Base-by-base conservation (phyloP, 2,797 vertebrate genomes). In the Odontamblyopus lacepedii region DNA sequence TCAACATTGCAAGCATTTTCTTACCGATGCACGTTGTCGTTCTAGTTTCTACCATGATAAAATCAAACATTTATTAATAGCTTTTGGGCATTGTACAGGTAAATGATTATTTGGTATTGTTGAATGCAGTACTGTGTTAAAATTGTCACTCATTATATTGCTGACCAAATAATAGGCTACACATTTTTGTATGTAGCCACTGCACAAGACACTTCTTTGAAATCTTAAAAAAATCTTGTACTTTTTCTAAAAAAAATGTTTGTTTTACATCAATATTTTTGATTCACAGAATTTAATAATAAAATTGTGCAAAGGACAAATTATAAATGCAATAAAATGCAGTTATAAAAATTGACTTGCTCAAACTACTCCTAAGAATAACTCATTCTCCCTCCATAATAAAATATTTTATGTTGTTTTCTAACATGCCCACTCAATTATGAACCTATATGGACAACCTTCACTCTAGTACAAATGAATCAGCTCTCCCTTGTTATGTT, bases 401-500 rank as follows among this genome's bases (percentile, higher is more conserved):
- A 5, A 59, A 59, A 27, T 8, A 15, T 13, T 11, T 26, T 41
- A 11, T 11, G 8, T 57, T 27, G 9, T 57, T 57, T 19, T 38
- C 5, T 38, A 63, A 32, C 12, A 32, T 11, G 16, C 30, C 16
- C 23, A 18, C 44, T 26, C 26, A 29, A 18, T 13, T 29, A 8
- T 62, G 8, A 35, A 35, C 60, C 30, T 41, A 44, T 41, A 63
- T 13, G 32, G 35, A 19, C 62, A 63, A 12, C 35, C 16, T 63
- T 63, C 32, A 63, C 62, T 63, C 8, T 4, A 63, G 62, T 23
- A 23, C 35, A 68, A 38, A 74, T 60, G 26, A 75, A 65, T 73
- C 72, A 69, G 67, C 67, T 23, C 19, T 69, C 55, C 75, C 59
- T 69, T 56, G 5, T 44, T 51, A 50, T 59, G 15, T 57, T 67